Percentiles rank a stretch among this genome's conserved stretches.
Evolutionary conservation across 2,113 vertebrate genomes (phyloP).

Genomic region (Rhea americana): DNA sequence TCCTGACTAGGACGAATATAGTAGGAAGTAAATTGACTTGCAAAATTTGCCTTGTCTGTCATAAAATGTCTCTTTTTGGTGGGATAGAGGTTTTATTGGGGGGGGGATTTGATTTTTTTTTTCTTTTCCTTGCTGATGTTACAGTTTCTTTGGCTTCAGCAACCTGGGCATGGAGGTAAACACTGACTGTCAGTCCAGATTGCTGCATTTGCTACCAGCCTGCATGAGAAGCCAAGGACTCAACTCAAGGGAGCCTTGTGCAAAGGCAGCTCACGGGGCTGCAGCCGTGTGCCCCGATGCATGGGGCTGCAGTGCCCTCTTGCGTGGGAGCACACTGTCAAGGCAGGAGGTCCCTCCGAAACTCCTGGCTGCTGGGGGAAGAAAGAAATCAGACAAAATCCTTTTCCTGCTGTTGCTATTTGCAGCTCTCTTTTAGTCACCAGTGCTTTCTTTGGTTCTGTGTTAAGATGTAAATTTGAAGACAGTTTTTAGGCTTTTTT

Average conservation of each 20-base stretch:
- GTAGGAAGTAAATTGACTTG: neutral
- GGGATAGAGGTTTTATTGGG: neutral
- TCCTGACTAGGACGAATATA: too few species aligned
- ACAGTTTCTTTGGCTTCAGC: neutral
- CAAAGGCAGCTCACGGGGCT: fast-evolving
- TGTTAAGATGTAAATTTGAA: neutral
- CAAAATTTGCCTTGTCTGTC: neutral
- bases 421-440: neutral
- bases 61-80: neutral
- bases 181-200: fast-evolving
- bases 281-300: neutral
- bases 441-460: neutral
- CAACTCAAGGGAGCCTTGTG: fast-evolving
- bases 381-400: neutral
- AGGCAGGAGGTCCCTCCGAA: neutral
- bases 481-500: neutral
- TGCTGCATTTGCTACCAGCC: neutral
- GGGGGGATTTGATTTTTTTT: neutral
- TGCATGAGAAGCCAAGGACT: neutral
- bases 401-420: neutral
- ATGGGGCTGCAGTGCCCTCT: constrained; percentile 53
- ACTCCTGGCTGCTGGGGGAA: neutral
- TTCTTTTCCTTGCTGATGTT: neutral
- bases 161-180: neutral
- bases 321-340: neutral